Evolutionary conservation across 2,888 invertebrate genomes (phyloP).

Genomic region (Schizotus pectinicornis): DNA sequence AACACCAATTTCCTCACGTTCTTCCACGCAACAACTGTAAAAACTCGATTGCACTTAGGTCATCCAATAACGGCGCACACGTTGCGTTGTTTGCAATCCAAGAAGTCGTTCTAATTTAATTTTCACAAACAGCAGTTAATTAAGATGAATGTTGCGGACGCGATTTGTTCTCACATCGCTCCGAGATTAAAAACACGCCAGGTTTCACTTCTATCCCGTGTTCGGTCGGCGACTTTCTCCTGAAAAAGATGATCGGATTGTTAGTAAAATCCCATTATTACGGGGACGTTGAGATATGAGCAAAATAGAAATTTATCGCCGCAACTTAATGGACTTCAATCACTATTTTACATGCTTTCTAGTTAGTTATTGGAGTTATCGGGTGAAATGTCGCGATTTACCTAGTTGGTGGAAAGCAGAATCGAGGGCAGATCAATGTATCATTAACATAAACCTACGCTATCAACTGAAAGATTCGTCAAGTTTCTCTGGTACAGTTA

Average conservation of each 20-base stretch:
- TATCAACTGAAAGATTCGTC: no score
- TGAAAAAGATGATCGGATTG: slow-evolving; percentile 8
- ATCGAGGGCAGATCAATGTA: not conserved
- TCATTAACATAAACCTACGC: no score
- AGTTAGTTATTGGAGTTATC: not conserved
- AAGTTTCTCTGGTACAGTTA: no score
- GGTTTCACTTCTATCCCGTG: slow-evolving; percentile 15
- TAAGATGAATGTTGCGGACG: slow-evolving; percentile 8
- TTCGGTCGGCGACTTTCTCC: slow-evolving; percentile 20
- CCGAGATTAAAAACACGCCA: not conserved
- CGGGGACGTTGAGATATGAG: slow-evolving; percentile 1
- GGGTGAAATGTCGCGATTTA: slow-evolving; percentile 1
- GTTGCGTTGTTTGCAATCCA: not conserved
- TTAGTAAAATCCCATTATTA: slow-evolving; percentile 5
- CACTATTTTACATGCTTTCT: slow-evolving; percentile 7
- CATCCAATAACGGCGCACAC: slow-evolving; percentile 4
- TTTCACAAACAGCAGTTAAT: slow-evolving; percentile 11
- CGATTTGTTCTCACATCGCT: slow-evolving; percentile 23
- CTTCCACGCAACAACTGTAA: slow-evolving; percentile 21
- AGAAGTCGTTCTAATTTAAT: not conserved
- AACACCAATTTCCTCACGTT: slow-evolving; percentile 18
- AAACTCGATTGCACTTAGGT: slow-evolving; percentile 5
- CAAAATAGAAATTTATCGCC: not conserved
- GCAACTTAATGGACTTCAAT: no score
- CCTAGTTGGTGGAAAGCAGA: not conserved